These are phyloP conservation scores for Oryzias curvinotus DNA, from an alignment of 2,113 vertebrate species.

Conservation along the genomic window DNA sequence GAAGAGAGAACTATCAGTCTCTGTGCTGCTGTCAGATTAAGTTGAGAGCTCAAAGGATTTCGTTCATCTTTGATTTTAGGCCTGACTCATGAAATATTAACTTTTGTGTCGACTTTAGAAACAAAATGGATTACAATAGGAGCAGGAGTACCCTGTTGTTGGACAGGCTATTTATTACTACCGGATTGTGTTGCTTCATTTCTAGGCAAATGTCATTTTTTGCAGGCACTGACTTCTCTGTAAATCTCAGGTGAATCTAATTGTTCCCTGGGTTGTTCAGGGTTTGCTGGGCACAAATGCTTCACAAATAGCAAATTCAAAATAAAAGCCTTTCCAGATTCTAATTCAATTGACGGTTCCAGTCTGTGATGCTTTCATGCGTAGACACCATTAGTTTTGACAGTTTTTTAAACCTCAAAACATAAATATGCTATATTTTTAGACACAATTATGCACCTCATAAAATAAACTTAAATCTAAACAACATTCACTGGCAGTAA, in stretches of 20 bases:
- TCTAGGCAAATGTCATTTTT: slow-evolving; percentile 79
- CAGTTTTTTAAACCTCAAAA: slow-evolving; percentile 25
- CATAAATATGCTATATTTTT: slow-evolving; percentile 28
- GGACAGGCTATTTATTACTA: slow-evolving; percentile 70
- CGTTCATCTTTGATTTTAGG: slow-evolving; percentile 36
- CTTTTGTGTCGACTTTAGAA: slow-evolving; percentile 70
- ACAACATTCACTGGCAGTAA: neutral
- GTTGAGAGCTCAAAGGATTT: slow-evolving; percentile 32
- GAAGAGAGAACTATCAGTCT: slow-evolving; percentile 11
- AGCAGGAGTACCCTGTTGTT: slow-evolving; percentile 61
- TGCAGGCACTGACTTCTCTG: slow-evolving; percentile 72
- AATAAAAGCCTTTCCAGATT: slow-evolving; percentile 63
- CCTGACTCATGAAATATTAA: slow-evolving; percentile 51
- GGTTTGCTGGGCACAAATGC: slow-evolving; percentile 57
- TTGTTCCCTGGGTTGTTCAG: slow-evolving; percentile 69
- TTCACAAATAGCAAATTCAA: slow-evolving; percentile 71
- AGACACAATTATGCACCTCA: slow-evolving; percentile 4
- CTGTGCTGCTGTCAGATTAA: slow-evolving; percentile 31
- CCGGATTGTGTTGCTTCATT: slow-evolving; percentile 79
- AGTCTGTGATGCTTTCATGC: slow-evolving; percentile 36
- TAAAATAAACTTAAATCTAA: slow-evolving; percentile 8
- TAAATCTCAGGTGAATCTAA: slow-evolving; percentile 78
- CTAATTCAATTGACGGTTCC: slow-evolving; percentile 60
- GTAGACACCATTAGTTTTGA: slow-evolving; percentile 27
- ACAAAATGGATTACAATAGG: slow-evolving; percentile 16